phyloP scores from a whole-genome alignment of 2,888 invertebrate genomes.

The Hedychridium roseum region DNA sequence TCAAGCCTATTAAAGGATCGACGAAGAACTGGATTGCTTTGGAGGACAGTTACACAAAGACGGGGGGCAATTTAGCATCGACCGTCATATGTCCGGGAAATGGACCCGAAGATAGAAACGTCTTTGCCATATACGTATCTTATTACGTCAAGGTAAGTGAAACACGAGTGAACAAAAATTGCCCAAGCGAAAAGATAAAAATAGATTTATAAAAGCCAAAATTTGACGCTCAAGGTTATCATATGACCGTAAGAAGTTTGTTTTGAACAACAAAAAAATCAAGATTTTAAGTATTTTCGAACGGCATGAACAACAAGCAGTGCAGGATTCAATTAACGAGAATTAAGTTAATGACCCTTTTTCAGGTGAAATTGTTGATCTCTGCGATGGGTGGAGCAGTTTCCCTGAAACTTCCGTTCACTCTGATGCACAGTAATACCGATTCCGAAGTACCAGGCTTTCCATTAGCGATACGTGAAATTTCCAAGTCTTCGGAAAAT shows the following conservation, averaged over 20 bases:
- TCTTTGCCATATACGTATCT: slow-evolving; percentile 89
- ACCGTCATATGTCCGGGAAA: slow-evolving; percentile 66
- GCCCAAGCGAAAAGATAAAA: too few relatives aligned
- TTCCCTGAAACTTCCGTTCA: slow-evolving; percentile 82
- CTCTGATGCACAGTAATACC: slow-evolving; percentile 76
- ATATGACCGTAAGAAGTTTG: too few relatives aligned
- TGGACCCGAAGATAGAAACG: slow-evolving; percentile 80
- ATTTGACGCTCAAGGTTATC: too few relatives aligned
- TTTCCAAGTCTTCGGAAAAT: slow-evolving; percentile 11
- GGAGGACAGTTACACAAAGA: slow-evolving; percentile 75
- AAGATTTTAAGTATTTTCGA: too few relatives aligned
- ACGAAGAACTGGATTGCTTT: slow-evolving; percentile 92
- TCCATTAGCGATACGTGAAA: slow-evolving; percentile 51
- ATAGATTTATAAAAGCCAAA: slow-evolving; percentile 8
- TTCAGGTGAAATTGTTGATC: slow-evolving; percentile 75
- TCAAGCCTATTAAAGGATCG: slow-evolving; percentile 77
- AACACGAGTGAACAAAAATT: too few relatives aligned
- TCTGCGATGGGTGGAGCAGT: slow-evolving; percentile 84
- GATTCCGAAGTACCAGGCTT: slow-evolving; percentile 70
- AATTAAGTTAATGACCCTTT: too few relatives aligned
- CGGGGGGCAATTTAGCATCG: slow-evolving; percentile 67
- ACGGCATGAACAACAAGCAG: too few relatives aligned
- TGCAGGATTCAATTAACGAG: too few relatives aligned
- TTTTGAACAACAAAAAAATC: too few relatives aligned
- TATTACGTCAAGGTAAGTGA: slow-evolving; percentile 81